Percentiles rank a stretch among this genome's conserved stretches.
phyloP scores from a whole-genome alignment of 2,797 vertebrate genomes.

The Momotus momota region DNA sequence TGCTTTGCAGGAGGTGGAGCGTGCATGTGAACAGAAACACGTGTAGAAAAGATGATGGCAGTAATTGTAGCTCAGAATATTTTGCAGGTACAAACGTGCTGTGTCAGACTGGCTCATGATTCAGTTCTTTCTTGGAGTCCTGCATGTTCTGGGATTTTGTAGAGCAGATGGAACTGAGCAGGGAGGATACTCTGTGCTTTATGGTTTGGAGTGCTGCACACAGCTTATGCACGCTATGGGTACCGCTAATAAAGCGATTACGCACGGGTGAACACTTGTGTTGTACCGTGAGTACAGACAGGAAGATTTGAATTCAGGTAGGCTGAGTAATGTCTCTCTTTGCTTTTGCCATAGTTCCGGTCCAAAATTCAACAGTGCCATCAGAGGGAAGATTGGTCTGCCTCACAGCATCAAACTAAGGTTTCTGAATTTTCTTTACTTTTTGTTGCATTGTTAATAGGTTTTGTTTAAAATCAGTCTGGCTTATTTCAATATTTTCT shows the following conservation, averaged over 20 bases:
- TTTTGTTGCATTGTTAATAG: slow-evolving; percentile 5
- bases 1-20: neutral
- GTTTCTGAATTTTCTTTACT: slow-evolving; percentile 80
- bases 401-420: slow-evolving; percentile 92
- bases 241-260: neutral
- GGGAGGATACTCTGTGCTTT: neutral
- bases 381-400: slow-evolving; percentile 92
- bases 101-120: neutral
- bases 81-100: neutral
- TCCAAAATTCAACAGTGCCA: slow-evolving; percentile 91
- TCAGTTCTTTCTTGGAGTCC: neutral
- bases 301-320: neutral
- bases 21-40: neutral
- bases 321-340: slow-evolving; percentile 71
- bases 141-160: neutral
- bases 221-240: neutral
- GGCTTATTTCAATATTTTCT: neutral
- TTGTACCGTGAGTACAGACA: neutral
- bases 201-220: neutral
- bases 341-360: slow-evolving; percentile 84
- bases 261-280: slow-evolving; percentile 4
- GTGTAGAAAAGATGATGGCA: neutral
- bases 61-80: neutral
- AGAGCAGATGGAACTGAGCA: neutral
- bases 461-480: neutral